Base-by-base conservation (phyloP, 2,888 invertebrate species). In the Axea sp. region DNA sequence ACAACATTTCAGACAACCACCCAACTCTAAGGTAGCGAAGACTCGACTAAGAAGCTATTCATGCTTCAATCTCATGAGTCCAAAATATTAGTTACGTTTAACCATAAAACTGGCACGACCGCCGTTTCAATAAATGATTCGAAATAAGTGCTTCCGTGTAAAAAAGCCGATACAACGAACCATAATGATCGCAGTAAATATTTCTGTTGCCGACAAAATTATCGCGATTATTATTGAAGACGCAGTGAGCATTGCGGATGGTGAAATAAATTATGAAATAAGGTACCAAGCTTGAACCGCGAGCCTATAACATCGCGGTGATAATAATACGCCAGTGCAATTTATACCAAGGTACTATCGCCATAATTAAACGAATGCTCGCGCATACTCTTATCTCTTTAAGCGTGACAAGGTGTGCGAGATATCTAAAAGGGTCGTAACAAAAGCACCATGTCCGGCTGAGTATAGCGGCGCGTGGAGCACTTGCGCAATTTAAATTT, bases 401-500 rank as follows among this genome's bases (percentile, higher is more conserved):
- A 60, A 73, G 68, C 73, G 68, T 73, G 62, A 73, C 73, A 68
- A 73, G 73, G 73, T 62, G 73, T 30, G 73, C 73, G 60, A 33
- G 73, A 62, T 55, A 73, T 68, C 62, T 68, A 53, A 67, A 73
- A 64, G 73, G 67, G 51, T 59, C 64, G 73, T 60, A 68, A 60
- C 68, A 62, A 73, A 68, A 73, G 73, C 57, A 57, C 65, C 39
- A 15, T 45, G 62, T 55, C 60, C 67, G 59, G 51, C 14, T 35
- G 7, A 24, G 51, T 15, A 55, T 43, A 35, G 24, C 62, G 69
- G 62, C 64, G 68, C 68, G 73, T 68, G 76, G 43, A 65, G 55
- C 24, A 24, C 59, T 55, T 60, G 73, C 51, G 67, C 65, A 75
- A 75, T 76, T 75, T 75, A 65, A 76, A 76, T 76, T 76, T 69